Conservation (phyloP, 2,888 invertebrate genomes). For the Andrena flavipes region DNA sequence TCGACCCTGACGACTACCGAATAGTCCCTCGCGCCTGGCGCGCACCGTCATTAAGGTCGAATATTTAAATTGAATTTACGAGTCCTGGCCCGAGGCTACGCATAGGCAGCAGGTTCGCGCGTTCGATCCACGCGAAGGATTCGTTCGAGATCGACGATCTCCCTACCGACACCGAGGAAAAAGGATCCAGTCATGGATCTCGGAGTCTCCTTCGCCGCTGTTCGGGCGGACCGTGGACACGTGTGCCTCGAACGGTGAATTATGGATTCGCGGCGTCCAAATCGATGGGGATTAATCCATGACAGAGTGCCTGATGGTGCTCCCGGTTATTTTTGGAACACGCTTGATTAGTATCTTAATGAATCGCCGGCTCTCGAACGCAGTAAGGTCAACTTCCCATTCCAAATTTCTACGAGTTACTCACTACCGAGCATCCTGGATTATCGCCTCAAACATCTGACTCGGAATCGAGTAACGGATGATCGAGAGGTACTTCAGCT, state of each 20-base stretch:
- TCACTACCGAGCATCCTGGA: too few relatives aligned
- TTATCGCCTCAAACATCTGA: too few relatives aligned
- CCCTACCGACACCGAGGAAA: neutral
- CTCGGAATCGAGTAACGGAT: too few relatives aligned
- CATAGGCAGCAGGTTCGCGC: constrained; percentile 57
- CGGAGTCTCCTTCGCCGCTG: neutral
- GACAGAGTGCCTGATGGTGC: neutral
- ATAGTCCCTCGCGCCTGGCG: constrained; percentile 55
- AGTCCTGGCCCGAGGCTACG: constrained; percentile 76
- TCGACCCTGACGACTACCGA: constrained; percentile 65
- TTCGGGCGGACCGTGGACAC: neutral
- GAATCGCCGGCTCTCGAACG: neutral
- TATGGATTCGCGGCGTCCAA: neutral
- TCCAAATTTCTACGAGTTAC: neutral
- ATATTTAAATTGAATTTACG: constrained; percentile 83
- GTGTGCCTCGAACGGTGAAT: neutral
- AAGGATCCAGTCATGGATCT: neutral
- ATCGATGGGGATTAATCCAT: neutral
- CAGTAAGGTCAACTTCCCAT: neutral
- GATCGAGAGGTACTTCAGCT: too few relatives aligned
- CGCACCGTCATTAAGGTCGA: constrained; percentile 82
- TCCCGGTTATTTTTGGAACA: neutral
- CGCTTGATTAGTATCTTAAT: neutral
- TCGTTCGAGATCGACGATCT: constrained; percentile 12
- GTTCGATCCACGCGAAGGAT: constrained; percentile 33